Percentiles rank a stretch among this genome's conserved stretches.
Evolutionary conservation across 2,797 vertebrate species (phyloP).

Genomic region (Echiichthys vipera): DNA sequence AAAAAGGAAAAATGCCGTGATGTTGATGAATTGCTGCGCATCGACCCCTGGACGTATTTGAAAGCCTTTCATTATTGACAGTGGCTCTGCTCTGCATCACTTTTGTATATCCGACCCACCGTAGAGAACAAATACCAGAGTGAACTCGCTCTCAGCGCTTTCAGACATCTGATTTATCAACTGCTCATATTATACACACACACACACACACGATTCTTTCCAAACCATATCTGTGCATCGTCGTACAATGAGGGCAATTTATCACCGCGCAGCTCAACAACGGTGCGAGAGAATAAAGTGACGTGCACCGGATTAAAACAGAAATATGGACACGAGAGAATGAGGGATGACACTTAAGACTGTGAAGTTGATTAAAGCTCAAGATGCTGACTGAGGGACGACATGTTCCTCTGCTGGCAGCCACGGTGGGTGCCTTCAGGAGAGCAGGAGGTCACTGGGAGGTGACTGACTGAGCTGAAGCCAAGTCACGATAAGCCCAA

Average conservation of each 20-base stretch:
- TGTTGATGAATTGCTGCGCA: slow-evolving; percentile 37
- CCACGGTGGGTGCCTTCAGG: not conserved
- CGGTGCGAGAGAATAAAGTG: slow-evolving; percentile 7
- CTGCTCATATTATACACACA: slow-evolving; percentile 17
- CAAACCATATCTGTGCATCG: slow-evolving; percentile 41
- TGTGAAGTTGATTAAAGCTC: slow-evolving; percentile 11
- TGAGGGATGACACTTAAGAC: not conserved
- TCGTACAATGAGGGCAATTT: slow-evolving; percentile 38
- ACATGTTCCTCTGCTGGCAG: slow-evolving; percentile 46
- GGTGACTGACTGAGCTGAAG: slow-evolving; percentile 48
- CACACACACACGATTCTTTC: slow-evolving; percentile 31
- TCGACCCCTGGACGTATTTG: slow-evolving; percentile 46
- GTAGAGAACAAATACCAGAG: slow-evolving; percentile 18
- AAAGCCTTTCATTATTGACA: slow-evolving; percentile 46
- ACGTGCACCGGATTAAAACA: slow-evolving; percentile 13
- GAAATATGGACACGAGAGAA: slow-evolving; percentile 1
- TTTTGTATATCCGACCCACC: slow-evolving; percentile 36
- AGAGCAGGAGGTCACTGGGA: slow-evolving; percentile 59
- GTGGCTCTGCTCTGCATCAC: slow-evolving; percentile 60
- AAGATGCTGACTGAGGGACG: slow-evolving; percentile 11
- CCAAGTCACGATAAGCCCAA: slow-evolving; percentile 59
- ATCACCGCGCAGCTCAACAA: slow-evolving; percentile 21
- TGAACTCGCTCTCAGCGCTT: not conserved
- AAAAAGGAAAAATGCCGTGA: slow-evolving; percentile 18
- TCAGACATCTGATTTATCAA: slow-evolving; percentile 46